Evolutionary conservation across 2,113 vertebrate genomes (phyloP).

Genomic region (Poecile atricapillus): DNA sequence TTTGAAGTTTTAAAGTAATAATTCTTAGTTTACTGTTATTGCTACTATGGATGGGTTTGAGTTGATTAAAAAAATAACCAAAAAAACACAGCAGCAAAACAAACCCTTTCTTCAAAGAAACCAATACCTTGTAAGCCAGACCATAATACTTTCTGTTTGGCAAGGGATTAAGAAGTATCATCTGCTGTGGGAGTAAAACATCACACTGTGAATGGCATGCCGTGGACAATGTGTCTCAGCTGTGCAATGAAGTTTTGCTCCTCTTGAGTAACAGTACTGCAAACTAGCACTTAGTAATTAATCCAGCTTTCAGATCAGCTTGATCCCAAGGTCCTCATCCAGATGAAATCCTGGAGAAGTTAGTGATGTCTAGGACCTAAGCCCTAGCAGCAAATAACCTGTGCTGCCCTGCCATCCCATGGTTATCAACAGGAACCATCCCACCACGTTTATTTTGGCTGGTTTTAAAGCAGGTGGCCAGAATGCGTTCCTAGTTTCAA

Average conservation of each 20-base stretch:
- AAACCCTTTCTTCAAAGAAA: neutral
- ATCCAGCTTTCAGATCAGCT: neutral
- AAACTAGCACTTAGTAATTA: neutral
- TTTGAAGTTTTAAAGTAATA: neutral
- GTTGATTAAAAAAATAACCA: neutral
- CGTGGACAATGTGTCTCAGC: neutral
- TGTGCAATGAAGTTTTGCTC: neutral
- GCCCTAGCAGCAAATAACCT: neutral
- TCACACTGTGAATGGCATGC: neutral
- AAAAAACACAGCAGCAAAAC: neutral
- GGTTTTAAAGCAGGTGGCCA: conserved; percentile 59
- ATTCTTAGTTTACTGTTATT: neutral
- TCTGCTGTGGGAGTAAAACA: neutral
- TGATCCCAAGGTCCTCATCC: neutral
- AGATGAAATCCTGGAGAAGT: neutral
- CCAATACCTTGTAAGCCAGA: neutral
- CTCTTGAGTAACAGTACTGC: neutral
- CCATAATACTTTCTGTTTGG: neutral
- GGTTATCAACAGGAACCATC: neutral
- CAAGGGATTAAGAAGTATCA: neutral
- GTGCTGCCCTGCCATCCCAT: conserved; percentile 26
- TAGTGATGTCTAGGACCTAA: neutral
- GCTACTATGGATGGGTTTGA: neutral
- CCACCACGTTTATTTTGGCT: conserved; percentile 45
- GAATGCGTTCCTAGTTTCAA: conserved; percentile 55